A percentile compares a stretch with the other conserved stretches of the same genome.
phyloP scores from a whole-genome alignment of 2,888 invertebrate genomes.

The Eristalis intricaria region DNA sequence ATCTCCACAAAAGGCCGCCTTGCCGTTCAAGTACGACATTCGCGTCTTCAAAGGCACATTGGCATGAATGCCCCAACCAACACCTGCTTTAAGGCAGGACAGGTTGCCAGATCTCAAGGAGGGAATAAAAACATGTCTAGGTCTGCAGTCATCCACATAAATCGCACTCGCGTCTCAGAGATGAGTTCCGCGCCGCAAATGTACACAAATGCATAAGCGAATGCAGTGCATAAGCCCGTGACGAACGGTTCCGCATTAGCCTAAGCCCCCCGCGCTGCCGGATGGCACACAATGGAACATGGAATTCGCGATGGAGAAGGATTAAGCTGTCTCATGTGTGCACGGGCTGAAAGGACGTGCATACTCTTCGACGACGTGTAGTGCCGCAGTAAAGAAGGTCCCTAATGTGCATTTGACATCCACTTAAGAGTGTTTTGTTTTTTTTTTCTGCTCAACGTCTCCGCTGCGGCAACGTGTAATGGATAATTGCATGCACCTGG shows the following conservation, averaged over 20 bases:
- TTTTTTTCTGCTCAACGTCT: neutral
- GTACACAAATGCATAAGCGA: neutral
- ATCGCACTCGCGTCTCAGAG: conserved; percentile 7
- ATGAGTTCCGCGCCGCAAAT: neutral
- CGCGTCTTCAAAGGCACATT: neutral
- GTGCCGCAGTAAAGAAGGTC: conserved; percentile 1
- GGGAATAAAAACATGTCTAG: neutral
- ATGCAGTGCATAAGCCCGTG: neutral
- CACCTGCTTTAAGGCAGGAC: neutral
- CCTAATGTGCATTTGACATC: conserved; percentile 38
- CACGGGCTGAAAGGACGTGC: neutral
- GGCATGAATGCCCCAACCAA: neutral
- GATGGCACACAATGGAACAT: neutral
- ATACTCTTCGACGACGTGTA: conserved; percentile 2
- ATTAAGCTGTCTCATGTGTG: conserved; percentile 10
- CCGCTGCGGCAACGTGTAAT: neutral
- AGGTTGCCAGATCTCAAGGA: neutral
- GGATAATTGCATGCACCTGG: conserved; percentile 29
- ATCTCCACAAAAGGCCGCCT: neutral
- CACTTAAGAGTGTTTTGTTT: conserved; percentile 9
- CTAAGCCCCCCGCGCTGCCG: neutral
- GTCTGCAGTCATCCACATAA: neutral
- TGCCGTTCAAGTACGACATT: neutral
- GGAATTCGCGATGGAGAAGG: conserved; percentile 19
- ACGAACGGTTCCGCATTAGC: conserved; percentile 1